Conservation (phyloP, 2,113 vertebrate genomes). For the Tragelaphus scriptus region DNA sequence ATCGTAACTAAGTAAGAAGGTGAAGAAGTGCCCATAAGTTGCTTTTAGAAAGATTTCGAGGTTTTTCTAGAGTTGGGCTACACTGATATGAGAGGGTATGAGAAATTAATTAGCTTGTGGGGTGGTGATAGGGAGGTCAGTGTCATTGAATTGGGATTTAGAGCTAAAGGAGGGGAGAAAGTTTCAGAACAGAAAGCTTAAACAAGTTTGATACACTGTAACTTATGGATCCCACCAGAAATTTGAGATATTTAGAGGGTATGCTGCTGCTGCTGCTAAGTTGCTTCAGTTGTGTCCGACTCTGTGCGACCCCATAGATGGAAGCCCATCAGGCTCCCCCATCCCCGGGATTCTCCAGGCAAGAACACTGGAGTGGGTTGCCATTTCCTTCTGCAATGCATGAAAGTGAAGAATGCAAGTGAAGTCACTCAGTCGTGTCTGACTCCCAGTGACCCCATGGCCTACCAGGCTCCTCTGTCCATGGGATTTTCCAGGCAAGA, state of each 20-base stretch:
- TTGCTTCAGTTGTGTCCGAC: too few species aligned
- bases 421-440: too few species aligned
- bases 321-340: too few species aligned
- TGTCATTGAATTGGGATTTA: neutral
- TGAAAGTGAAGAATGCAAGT: too few species aligned
- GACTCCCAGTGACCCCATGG: too few species aligned
- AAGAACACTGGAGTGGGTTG: too few species aligned
- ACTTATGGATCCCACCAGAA: neutral
- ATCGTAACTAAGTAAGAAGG: neutral
- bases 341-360: too few species aligned
- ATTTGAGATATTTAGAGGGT: neutral
- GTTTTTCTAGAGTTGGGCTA: neutral
- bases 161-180: neutral
- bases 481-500: too few species aligned
- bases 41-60: constrained; percentile 30
- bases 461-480: too few species aligned
- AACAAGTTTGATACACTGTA: neutral
- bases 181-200: neutral
- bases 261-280: too few species aligned
- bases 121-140: neutral
- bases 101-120: neutral
- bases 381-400: too few species aligned
- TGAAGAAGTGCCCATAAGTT: neutral
- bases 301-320: too few species aligned
- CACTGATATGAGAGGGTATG: neutral